Base-by-base conservation (phyloP, 2,113 vertebrate species). In the Paradisaea rubra region DNA sequence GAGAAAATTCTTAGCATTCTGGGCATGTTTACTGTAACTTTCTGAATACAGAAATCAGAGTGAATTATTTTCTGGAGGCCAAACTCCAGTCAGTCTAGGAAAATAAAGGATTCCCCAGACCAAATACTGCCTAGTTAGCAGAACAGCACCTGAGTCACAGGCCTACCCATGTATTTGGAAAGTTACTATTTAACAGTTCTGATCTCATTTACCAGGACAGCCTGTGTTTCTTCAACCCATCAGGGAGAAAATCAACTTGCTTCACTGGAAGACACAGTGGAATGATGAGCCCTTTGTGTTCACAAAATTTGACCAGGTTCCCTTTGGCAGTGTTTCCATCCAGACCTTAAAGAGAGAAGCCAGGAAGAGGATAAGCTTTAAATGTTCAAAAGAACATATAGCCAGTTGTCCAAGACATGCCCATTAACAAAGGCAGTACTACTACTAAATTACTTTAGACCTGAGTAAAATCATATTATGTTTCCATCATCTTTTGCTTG, bases 181-280 rank as follows among this genome's bases (percentile, higher is more conserved):
- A 84, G 84, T 79, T 86, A 93, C 65, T 85, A 91, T 79, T 94
- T 76, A 93, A 95, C 27, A 86, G 25, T 57, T 93, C 53, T 92
- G 49, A 95, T 83, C 77, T 87, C 65, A n/a, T 31, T 71, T 71
- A 76, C 41, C 50, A 45, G 57, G 57, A 42, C 57, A 91, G 56
- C 23, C 70, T 79, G 56, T 54, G 57, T 30, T 81, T 84, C 77
- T 44, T 74, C 53, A 66, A 25, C 27, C 42, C 25, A 79, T 24
- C 18, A 25, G 1, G 7, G 31, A 85, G 24, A 65, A 83, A 92
- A 86, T 50, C 73, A 87, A 7, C 31, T 76, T 69, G 53, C 45
- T 86, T 73, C 65, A 37, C 0, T 71, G 73, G 31, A 84, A 71
- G 52, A 71, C 25, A 52, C 16, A 22, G 28, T 21, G 27, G 6